These are phyloP conservation scores for Threskiornis aethiopicus DNA, from an alignment of 2,797 vertebrate genomes.

Conservation along the genomic window DNA sequence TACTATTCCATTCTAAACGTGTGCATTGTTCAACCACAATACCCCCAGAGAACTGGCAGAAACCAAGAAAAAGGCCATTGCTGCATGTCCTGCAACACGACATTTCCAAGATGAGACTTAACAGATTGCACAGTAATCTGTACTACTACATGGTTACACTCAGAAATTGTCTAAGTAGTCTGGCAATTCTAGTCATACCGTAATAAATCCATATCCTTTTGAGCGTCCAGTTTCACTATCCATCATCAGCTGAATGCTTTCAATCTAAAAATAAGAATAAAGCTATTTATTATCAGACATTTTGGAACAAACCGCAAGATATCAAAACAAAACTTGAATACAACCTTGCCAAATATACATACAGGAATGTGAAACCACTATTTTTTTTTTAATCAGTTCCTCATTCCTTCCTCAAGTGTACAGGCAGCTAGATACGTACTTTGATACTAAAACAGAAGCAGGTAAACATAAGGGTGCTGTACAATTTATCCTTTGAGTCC, in stretches of 20 bases:
- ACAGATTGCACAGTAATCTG: accelerated
- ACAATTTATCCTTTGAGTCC: not conserved
- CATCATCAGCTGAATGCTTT: slow-evolving; percentile 98
- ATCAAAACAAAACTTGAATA: not conserved
- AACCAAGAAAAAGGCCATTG: not conserved
- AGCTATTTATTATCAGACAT: not conserved
- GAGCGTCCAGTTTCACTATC: slow-evolving; percentile 94
- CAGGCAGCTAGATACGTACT: not conserved
- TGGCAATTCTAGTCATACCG: slow-evolving; percentile 75
- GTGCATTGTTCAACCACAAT: not conserved
- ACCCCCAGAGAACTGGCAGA: not conserved
- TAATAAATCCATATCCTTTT: slow-evolving; percentile 98
- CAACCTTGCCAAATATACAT: not conserved
- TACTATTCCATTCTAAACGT: not conserved
- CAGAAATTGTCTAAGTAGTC: not conserved
- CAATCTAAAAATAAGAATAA: slow-evolving; percentile 81
- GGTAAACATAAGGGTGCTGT: not conserved
- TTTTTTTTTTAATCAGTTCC: not conserved
- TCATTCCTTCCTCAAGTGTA: not conserved
- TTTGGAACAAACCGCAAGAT: not conserved
- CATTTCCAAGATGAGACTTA: not conserved
- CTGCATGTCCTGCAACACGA: not conserved
- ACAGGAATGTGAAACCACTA: not conserved
- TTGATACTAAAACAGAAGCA: not conserved
- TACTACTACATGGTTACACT: not conserved